These are phyloP conservation scores for Netta rufina DNA, from an alignment of 2,797 vertebrate genomes.

Conservation along the genomic window DNA sequence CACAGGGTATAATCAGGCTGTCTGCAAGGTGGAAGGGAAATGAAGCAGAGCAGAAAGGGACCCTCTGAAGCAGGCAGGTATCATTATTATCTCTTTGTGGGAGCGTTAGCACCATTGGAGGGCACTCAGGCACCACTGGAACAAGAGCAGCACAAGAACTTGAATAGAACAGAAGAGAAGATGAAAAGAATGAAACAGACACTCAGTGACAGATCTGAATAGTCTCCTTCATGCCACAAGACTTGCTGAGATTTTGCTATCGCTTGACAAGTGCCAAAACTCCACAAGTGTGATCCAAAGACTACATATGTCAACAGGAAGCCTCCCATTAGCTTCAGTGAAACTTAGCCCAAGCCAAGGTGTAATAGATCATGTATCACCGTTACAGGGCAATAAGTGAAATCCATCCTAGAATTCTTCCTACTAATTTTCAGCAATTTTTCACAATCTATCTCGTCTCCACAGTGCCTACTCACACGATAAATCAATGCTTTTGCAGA, in stretches of 20 bases:
- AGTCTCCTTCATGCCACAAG: conserved; percentile 46
- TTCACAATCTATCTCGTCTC: conserved; percentile 35
- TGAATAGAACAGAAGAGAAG: conserved; percentile 45
- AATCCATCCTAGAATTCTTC: conserved; percentile 15
- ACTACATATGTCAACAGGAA: conserved; percentile 59
- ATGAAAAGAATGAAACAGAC: conserved; percentile 55
- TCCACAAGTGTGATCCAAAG: conserved; percentile 42
- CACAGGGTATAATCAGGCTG: conserved; percentile 38
- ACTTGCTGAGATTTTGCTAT: conserved; percentile 56
- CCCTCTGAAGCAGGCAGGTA: conserved; percentile 51
- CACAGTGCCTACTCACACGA: conserved; percentile 19
- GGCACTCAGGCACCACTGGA: conserved; percentile 72
- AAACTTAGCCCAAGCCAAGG: conserved; percentile 43
- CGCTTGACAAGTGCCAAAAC: conserved; percentile 49
- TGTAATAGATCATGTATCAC: conserved; percentile 12
- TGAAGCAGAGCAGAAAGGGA: conserved; percentile 58
- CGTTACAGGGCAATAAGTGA: background rate
- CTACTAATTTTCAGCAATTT: conserved; percentile 38
- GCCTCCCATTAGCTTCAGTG: conserved; percentile 53
- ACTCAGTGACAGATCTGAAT: conserved; percentile 53
- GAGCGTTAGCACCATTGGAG: conserved; percentile 67
- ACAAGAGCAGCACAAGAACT: conserved; percentile 53
- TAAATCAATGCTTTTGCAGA: conserved; percentile 46
- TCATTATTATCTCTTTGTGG: conserved; percentile 64
- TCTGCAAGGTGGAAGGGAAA: conserved; percentile 62